Percentiles rank a stretch among this genome's conserved stretches.
phyloP scores from a whole-genome alignment of 2,888 invertebrate genomes.

The Stenchaetothrips biformis region DNA sequence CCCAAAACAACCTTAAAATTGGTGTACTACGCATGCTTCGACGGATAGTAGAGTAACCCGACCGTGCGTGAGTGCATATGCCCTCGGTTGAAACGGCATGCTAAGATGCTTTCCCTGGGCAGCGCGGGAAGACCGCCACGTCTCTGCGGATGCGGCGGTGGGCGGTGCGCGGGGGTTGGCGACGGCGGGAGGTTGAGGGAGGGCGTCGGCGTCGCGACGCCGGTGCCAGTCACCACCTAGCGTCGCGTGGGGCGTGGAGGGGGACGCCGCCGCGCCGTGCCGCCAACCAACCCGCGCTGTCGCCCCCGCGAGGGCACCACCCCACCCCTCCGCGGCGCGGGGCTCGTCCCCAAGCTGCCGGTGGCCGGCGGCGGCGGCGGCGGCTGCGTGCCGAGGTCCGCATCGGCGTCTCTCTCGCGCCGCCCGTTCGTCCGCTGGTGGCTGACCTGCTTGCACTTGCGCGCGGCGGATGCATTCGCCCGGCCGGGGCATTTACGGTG shows the following conservation, averaged over 20 bases:
- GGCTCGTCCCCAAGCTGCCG: background rate
- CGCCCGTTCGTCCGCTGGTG: too few species aligned
- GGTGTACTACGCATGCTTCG: too few species aligned
- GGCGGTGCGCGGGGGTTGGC: background rate
- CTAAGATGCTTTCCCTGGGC: background rate
- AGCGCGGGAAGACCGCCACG: background rate
- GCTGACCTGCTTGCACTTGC: too few species aligned
- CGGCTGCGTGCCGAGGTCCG: background rate
- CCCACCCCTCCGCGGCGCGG: background rate
- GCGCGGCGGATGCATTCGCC: too few species aligned
- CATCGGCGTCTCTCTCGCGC: background rate
- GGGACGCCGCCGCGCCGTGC: background rate
- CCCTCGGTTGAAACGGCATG: too few species aligned
- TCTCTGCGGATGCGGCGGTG: background rate
- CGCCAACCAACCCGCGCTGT: background rate
- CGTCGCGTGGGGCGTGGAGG: background rate
- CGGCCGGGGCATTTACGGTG: too few species aligned
- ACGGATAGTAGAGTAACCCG: too few species aligned
- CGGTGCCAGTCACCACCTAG: background rate
- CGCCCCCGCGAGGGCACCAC: background rate
- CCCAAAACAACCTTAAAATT: too few species aligned
- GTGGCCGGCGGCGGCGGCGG: background rate
- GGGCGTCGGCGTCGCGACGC: background rate
- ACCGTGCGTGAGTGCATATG: too few species aligned
- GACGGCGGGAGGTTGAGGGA: background rate